Base-by-base conservation (phyloP, 2,888 invertebrate species). In the Pinctada fucata region DNA sequence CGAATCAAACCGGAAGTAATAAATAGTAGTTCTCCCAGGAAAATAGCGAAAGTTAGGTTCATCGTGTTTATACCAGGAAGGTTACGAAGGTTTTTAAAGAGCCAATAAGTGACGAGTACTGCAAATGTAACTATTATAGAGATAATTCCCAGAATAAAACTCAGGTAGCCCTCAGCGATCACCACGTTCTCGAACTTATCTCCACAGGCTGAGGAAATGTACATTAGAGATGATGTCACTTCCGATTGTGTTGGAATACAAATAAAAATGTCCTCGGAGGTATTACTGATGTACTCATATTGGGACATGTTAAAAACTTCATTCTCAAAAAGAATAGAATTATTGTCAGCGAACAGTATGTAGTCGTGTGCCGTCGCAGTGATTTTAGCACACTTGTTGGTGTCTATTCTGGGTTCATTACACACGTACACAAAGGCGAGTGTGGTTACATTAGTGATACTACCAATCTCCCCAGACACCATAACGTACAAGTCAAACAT, bases 1-100 rank as follows among this genome's bases (percentile, higher is more conserved):
- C 81, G 72, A 4, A 83, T 72, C 72, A 79, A 84, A 2, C 85
- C 88, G 3, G 82, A 86, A 0, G 79, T 69, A 45, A 92, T 81
- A 76, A 91, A 92, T 3, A 89, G 84, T 3, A 91, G 73, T 79
- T 93, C 92, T 65, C 91, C 92, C 0, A 90, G 78, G 16, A 91
- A 85, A 3, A 92, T 81, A 1, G 91, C 88, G 4, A 90, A 68
- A 0, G 91, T 91, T 48, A 93, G 79, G 80, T 92, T 92, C 83
- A 93, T 89, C 1, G 91, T 89, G 79, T 91, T 92, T 13, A 90
- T 85, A 2, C 93, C 93, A 0, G 93, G 92, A 3, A 93, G 83
- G 76, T 92, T 93, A 6, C 92, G 81, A 47, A 93, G 81, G 74
- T 86, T 85, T 6, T 84, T 79, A 82, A 93, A 92, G 4, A 91